Evolutionary conservation across 2,888 invertebrate species (phyloP), one percentile per base, ranked within the genome.

Genomic region (Eupelmus urozonus): DNA sequence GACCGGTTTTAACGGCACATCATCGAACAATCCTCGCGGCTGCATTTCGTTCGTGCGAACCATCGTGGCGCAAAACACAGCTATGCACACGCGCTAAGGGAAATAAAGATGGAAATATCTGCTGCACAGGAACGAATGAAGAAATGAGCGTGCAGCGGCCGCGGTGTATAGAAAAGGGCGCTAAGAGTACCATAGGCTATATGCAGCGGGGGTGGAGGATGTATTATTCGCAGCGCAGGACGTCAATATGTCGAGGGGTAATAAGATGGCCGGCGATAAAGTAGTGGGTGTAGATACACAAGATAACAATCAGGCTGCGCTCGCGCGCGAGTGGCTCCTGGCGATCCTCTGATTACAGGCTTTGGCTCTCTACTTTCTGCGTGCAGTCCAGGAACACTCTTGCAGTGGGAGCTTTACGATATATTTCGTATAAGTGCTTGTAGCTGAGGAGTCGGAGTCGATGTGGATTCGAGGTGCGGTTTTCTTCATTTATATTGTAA

Each of bases 221-320:
- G 63, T 77, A 34, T 34, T 16, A 13, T 71, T 80, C 80, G 63
- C 81, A 85, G 85, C 88, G 88, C 88, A 86, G 87, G 88, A 88
- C 87, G 88, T 88, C 88, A 88, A 88, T 88, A 88, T 87, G 88
- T 87, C 88, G 86, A 86, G 85, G n/a, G 84, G 86, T 87, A 88
- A 88, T 88, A 88, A 88, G 88, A 88, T 88, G 88, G 87, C 87
- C 86, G 85, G 85, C 88, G 87, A 88, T 88, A 88, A 88, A 88
- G 87, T 88, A 88, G 88, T 88, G 88, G 88, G 88, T 88, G 88
- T 88, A 88, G 87, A 87, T 88, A 88, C 88, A 86, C 88, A 86
- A 88, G 88, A 88, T 88, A 88, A 88, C 88, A 88, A 88, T 88
- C 88, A 86, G 87, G 16, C 88, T 87, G 45, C 45, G 16, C 13